These are phyloP conservation scores for Zapus hudsonius DNA, from an alignment of 2,113 vertebrate species.

Conservation along the genomic window DNA sequence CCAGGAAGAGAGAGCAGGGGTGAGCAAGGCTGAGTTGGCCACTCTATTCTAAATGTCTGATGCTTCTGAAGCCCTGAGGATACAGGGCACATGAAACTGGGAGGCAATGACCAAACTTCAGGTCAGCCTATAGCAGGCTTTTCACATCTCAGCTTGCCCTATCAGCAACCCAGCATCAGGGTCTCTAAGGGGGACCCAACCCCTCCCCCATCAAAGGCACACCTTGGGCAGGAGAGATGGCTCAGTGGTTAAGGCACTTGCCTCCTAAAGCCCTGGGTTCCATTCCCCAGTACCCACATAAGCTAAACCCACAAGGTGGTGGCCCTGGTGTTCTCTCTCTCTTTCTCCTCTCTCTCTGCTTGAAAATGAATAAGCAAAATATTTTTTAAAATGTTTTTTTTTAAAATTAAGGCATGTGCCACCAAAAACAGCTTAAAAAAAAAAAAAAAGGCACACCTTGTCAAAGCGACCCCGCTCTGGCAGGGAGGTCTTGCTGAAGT, in stretches of 20 bases:
- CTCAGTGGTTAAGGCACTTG: no score
- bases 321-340: no score
- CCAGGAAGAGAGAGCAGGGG: conserved; percentile 37
- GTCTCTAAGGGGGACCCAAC: fast-evolving
- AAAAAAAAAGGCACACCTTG: conserved; percentile 90
- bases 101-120: neutral
- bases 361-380: no score
- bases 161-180: fast-evolving
- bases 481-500: conserved; percentile 95
- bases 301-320: no score
- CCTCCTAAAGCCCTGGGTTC: no score
- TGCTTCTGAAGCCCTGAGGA: neutral
- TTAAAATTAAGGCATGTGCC: no score
- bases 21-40: neutral
- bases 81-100: fast-evolving
- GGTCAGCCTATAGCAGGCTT: neutral
- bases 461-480: conserved; percentile 94
- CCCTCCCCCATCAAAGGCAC: neutral
- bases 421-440: no score
- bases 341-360: no score
- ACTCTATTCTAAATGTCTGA: neutral
- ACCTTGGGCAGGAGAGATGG: no score
- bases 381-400: no score
- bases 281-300: no score
- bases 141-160: fast-evolving